These are phyloP conservation scores for Naja naja DNA, from an alignment of 2,113 vertebrate genomes.

Conservation along the genomic window DNA sequence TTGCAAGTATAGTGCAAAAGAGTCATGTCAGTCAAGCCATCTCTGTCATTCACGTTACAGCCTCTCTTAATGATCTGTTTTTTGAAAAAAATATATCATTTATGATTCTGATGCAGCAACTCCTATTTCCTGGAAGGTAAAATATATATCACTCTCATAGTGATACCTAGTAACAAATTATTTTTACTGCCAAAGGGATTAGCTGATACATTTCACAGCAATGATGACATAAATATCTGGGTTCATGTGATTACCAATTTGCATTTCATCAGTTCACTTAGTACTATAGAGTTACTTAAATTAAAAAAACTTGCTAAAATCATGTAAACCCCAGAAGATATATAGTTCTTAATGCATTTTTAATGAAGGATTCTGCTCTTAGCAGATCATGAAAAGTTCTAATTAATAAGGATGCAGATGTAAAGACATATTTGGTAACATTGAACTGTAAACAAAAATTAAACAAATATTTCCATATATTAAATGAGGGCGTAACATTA, in stretches of 20 bases:
- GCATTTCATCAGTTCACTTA: slow-evolving; percentile 2
- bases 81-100: slow-evolving; percentile 12
- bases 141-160: background rate
- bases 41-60: slow-evolving; percentile 93
- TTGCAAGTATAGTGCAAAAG: slow-evolving; percentile 97
- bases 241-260: background rate
- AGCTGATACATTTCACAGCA: background rate
- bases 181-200: background rate
- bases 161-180: background rate
- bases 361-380: background rate
- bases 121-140: background rate
- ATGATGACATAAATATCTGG: background rate
- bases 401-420: background rate
- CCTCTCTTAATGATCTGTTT: slow-evolving; percentile 90
- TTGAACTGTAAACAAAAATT: background rate
- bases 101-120: background rate
- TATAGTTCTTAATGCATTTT: background rate
- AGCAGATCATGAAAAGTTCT: background rate
- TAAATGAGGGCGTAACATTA: background rate
- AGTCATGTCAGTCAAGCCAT: slow-evolving; percentile 96
- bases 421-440: background rate
- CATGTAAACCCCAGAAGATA: background rate
- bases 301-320: background rate
- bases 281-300: background rate
- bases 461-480: background rate